Base-by-base conservation (phyloP, 2,888 invertebrate genomes). In the Petrolisthes manimaculis region DNA sequence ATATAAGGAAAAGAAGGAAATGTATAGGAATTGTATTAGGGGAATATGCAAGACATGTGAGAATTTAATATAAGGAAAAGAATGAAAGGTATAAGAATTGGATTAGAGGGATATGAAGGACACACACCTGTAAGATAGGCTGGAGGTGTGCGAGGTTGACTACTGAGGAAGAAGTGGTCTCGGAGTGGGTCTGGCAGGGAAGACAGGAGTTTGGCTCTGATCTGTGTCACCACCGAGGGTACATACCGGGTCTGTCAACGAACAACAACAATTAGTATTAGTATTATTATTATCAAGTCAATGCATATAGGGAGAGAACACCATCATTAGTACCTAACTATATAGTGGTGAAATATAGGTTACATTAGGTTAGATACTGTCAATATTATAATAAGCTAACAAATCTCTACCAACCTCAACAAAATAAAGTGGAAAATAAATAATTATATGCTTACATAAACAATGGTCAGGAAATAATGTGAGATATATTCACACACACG, bases 201-300 rank as follows among this genome's bases (percentile, higher is more conserved):
- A n/a, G 92, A 90, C 18, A 92, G 86, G 14, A 92, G 67, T 69
- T 91, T 90, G 12, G 91, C 91, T 18, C 92, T 89, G 56, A 92
- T 90, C 80, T 92, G 92, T 0, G 91, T 91, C 24, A 86, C 89
- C 21, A 91, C 88, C 67, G 91, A 91, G 14, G 92, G 92, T 8
- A 92, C 92, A 75, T 92, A 92, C 8, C 92, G 91, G 6, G 84
- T 89, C 92, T 92, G 87, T 1, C 69, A 82, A 4, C 69, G 78
- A 67, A 37, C 37, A 37, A 37, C 37, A 2, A 37, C 37, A 1
- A 37, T 37, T 37, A 37, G 0, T 37, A 37, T 37, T 37, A 37
- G 0, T 37, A 37, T 37, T 37, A 37, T 37, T 37, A 37, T 37
- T 37, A 37, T 37, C 37, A 37, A 37, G 37, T 37, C 37, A 37